Evolutionary conservation across 2,113 vertebrate species (phyloP).

Genomic region (Egretta garzetta): DNA sequence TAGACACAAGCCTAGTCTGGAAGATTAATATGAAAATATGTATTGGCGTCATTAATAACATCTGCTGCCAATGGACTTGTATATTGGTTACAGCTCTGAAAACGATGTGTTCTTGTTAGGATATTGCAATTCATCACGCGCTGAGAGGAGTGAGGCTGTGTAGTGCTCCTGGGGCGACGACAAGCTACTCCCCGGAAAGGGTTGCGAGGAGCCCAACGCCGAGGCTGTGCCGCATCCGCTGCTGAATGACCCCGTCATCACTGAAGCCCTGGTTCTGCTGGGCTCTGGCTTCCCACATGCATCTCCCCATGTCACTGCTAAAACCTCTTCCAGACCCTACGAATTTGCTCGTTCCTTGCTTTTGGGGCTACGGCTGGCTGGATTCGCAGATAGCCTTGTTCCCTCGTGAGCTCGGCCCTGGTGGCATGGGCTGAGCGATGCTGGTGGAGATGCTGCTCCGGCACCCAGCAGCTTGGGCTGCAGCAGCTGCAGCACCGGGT

Average conservation of each 20-base stretch:
- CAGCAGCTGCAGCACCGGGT: not conserved
- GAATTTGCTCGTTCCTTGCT: not conserved
- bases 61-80: slow-evolving; percentile 58
- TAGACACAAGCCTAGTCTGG: slow-evolving; percentile 59
- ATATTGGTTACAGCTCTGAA: slow-evolving; percentile 41
- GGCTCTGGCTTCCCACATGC: not conserved
- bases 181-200: not conserved
- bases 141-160: not conserved
- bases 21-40: slow-evolving; percentile 71
- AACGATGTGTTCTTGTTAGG: not conserved
- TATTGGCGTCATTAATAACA: slow-evolving; percentile 71
- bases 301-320: not conserved
- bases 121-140: not conserved
- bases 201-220: not conserved
- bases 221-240: fast-evolving
- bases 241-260: fast-evolving
- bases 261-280: fast-evolving
- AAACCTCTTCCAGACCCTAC: fast-evolving
- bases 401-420: not conserved
- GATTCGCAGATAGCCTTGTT: fast-evolving
- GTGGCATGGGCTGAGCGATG: fast-evolving
- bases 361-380: not conserved
- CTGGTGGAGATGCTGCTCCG: not conserved
- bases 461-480: not conserved
- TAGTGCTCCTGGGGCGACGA: not conserved